Base-by-base conservation (phyloP, 2,888 invertebrate species). In the Baccha elongata region DNA sequence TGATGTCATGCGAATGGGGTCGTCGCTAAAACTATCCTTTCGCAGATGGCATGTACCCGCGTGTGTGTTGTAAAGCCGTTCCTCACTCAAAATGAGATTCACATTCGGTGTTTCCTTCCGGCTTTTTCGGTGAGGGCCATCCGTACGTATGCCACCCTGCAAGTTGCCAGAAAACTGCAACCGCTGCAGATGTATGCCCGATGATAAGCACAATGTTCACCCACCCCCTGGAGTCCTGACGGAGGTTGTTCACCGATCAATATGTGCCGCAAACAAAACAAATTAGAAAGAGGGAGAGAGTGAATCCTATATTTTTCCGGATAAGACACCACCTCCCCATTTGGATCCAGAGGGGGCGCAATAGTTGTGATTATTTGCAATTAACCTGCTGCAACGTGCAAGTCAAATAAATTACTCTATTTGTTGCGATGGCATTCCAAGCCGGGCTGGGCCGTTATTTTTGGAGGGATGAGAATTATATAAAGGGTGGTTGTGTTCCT, bases 331-430 rank as follows among this genome's bases (percentile, higher is more conserved):
- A 5, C 29, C 29, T 7, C 21, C 21, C 3, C 15, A 2, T 8
- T 23, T 17, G n/a, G 3, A 50, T 8, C 29, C 29, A 5, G 8
- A 26, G 35, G 15, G 65, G 75, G 48, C 3, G 50, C 71, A 68
- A 78, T 83, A 83, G 83, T 83, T 83, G 83, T 83, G 83, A 83
- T 83, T 83, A 83, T 78, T 83, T 83, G 83, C 78, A 83, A 83
- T 83, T 83, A 83, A 83, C 83, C 78, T 73, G 72, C 72, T 73
- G 78, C 83, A 83, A 73, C 78, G 65, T 83, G 85, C 85, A 86
- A 85, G 85, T 80, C 86, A 86, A 86, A 86, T 87, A 87, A 87
- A 87, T 87, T 86, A 87, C 86, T 86, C 84, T 84, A 87, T 86
- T 87, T 86, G 76, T 64, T 76, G 55, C 72, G 76, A 78, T 76